Base-by-base conservation (phyloP, 2,888 invertebrate species). In the Polylopha cassiicola region DNA sequence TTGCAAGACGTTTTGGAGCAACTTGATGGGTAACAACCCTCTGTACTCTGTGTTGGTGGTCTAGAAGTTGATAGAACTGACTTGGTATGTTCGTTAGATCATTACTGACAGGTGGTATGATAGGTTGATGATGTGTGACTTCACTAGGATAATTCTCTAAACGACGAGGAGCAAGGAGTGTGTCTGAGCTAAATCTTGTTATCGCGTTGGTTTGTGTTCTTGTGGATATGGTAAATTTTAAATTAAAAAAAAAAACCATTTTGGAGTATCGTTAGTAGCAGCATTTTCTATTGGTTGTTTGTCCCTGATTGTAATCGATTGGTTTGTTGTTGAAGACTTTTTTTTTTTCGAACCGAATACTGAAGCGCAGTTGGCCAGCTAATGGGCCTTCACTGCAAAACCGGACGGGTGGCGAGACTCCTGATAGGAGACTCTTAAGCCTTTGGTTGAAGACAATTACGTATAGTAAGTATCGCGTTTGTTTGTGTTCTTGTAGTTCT, bases 21-120 rank as follows among this genome's bases (percentile, higher is more conserved):
- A 4, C 17, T 17, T 6, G 17, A 4, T 17, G 17, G 6, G 3
- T 17, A 17, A 17, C 17, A 4, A 6, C 17, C 17, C 17, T 17
- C 6, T 17, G 17, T 17, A 6, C 17, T 26, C 7, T 9, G 11
- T 8, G 26, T 26, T 26, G 26, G 11, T 4, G 8, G 4, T 26
- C 13, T 11, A 10, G 26, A 26, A 11, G 26, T 26, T 26, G 26
- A 26, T 26, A 11, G 7, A 26, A 8, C 26, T 26, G 26, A 26
- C 26, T 26, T 26, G 26, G 13, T 26, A 26, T 7, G 26, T 26
- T 26, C 26, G 13, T 10, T 26, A 10, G 26, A 26, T 26, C 7
- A 11, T 26, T 26, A 26, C 11, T 11, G 26, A 26, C 3, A 26
- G 26, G 4, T 26, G 26, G 26, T 26, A 9, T 26, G 26, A 26